Evolutionary conservation across 2,888 invertebrate genomes (phyloP).

Genomic region (Chrysodeixis includens): DNA sequence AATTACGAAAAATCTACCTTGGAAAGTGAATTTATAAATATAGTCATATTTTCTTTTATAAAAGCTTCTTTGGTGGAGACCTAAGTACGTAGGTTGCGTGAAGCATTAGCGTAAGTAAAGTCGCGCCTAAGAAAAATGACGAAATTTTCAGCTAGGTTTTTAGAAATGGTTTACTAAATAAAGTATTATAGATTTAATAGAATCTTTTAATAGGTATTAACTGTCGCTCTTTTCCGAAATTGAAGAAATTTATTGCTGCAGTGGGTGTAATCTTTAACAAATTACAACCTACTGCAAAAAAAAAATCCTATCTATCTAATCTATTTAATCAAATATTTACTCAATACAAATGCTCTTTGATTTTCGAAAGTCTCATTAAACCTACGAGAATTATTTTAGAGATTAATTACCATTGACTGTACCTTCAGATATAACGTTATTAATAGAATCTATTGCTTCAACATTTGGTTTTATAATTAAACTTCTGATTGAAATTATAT

Average conservation of each 20-base stretch:
- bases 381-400: background rate
- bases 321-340: background rate
- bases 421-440: background rate
- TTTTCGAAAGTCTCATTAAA: background rate
- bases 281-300: background rate
- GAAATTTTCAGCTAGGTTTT: background rate
- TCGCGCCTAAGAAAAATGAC: background rate
- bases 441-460: background rate
- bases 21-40: background rate
- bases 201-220: background rate
- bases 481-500: background rate
- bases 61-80: background rate
- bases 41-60: slow-evolving; percentile 4
- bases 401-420: background rate
- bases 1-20: slow-evolving; percentile 10
- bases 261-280: background rate
- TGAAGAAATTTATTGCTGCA: background rate
- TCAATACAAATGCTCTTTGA: background rate
- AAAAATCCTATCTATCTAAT: background rate
- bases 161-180: background rate
- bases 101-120: background rate
- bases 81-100: background rate
- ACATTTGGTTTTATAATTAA: background rate
- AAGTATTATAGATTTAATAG: background rate
- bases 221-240: background rate